Conservation (phyloP, 2,113 vertebrate genomes). For the Gobiocypris rarus region DNA sequence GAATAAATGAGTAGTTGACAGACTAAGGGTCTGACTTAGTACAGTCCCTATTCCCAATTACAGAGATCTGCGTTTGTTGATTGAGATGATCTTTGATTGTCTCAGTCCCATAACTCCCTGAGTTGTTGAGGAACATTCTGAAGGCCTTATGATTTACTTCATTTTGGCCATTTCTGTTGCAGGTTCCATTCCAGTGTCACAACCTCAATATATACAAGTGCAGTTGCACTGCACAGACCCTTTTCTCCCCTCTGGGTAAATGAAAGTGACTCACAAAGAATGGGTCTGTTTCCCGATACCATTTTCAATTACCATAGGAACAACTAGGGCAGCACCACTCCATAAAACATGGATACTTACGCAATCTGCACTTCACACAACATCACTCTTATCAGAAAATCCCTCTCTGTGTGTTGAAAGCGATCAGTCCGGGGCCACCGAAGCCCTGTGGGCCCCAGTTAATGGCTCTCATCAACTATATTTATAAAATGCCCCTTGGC, state of each 20-base stretch:
- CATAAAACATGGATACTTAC: conserved; percentile 30
- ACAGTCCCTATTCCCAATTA: neutral
- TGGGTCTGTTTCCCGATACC: conserved; percentile 20
- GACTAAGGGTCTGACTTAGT: too few species aligned
- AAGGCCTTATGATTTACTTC: neutral
- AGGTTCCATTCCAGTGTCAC: conserved; percentile 31
- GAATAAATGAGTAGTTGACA: too few species aligned
- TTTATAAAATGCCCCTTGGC: conserved; percentile 13
- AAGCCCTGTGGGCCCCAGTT: conserved; percentile 20
- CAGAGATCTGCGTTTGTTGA: neutral
- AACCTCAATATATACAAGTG: conserved; percentile 27
- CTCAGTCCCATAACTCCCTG: neutral
- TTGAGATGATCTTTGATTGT: neutral
- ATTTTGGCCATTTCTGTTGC: neutral
- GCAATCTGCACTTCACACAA: conserved; percentile 8
- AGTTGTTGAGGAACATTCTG: neutral
- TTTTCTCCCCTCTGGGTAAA: conserved; percentile 24
- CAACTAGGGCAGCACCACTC: conserved; percentile 31
- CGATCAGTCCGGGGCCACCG: neutral
- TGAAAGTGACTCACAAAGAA: conserved; percentile 28
- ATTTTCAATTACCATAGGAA: conserved; percentile 22
- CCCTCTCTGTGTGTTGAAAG: conserved; percentile 11
- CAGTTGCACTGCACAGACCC: neutral
- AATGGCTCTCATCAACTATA: conserved; percentile 44
- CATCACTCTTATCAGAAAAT: conserved; percentile 22